Conservation (phyloP, 64 coral and sea anemone genomes). For the Montipora capricornis region DNA sequence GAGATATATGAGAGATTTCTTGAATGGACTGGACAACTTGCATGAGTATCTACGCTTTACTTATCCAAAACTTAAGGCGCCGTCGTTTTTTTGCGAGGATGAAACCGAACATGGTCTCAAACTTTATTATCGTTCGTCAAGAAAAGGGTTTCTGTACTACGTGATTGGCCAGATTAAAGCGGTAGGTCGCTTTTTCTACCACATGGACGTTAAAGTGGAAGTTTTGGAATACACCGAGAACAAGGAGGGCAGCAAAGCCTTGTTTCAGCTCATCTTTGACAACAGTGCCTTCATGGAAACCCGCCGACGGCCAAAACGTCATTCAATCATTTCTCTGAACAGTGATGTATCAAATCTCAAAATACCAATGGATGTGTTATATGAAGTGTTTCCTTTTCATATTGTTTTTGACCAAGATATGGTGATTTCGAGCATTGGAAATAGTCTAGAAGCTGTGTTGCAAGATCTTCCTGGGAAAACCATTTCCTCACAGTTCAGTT, state of each 20-base stretch:
- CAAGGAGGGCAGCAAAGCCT: slow-evolving; percentile 62
- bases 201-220: slow-evolving; percentile 80
- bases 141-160: slow-evolving; percentile 82
- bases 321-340: slow-evolving; percentile 84
- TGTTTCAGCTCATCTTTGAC: slow-evolving; percentile 78
- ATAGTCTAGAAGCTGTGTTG: slow-evolving; percentile 75
- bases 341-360: slow-evolving; percentile 75
- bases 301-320: slow-evolving; percentile 72
- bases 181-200: slow-evolving; percentile 80
- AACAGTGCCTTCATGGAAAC: slow-evolving; percentile 81
- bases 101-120: slow-evolving; percentile 87
- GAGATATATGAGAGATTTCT: slow-evolving; percentile 88
- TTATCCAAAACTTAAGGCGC: slow-evolving; percentile 89
- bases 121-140: slow-evolving; percentile 85
- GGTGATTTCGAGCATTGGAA: slow-evolving; percentile 82
- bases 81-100: slow-evolving; percentile 89
- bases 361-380: slow-evolving; percentile 91
- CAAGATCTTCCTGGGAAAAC: slow-evolving; percentile 70
- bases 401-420: slow-evolving; percentile 85
- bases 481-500: slow-evolving; percentile 61
- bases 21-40: slow-evolving; percentile 90
- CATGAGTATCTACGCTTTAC: slow-evolving; percentile 91
- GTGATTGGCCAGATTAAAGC: slow-evolving; percentile 90
- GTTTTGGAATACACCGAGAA: slow-evolving; percentile 65
- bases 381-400: slow-evolving; percentile 96